Evolutionary conservation across 2,888 invertebrate genomes (phyloP).

Genomic region (Hypolimnas misippus): DNA sequence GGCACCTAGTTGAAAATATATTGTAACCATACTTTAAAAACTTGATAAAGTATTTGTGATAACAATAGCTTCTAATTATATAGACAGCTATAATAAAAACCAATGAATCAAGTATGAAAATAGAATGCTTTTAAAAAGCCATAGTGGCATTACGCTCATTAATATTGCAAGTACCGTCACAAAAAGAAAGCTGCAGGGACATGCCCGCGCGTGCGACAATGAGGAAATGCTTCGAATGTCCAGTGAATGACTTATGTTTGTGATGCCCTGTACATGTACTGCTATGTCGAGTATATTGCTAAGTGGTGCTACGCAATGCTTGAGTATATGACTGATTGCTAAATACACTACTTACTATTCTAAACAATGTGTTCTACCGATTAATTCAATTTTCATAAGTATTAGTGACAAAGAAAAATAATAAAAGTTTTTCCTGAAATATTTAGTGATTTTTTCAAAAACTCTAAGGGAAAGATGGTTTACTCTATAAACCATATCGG

Average conservation of each 20-base stretch:
- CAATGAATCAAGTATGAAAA: constrained; percentile 30
- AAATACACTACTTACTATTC: not conserved
- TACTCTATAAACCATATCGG: too few relatives aligned
- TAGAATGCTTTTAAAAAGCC: constrained; percentile 38
- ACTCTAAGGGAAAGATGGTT: too few relatives aligned
- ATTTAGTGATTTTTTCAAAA: too few relatives aligned
- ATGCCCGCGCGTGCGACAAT: constrained; percentile 58
- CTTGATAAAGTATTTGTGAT: too few relatives aligned
- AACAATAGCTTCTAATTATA: too few relatives aligned
- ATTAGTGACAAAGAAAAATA: too few relatives aligned
- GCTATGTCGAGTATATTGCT: too few relatives aligned
- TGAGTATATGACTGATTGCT: not conserved
- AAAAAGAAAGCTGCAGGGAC: constrained; percentile 54
- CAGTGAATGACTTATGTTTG: constrained; percentile 47
- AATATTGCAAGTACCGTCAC: constrained; percentile 50
- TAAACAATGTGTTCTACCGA: too few relatives aligned
- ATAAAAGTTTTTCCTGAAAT: too few relatives aligned
- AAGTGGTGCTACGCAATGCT: not conserved
- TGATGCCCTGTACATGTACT: not conserved
- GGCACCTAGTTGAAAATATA: too few relatives aligned
- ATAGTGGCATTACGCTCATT: constrained; percentile 50
- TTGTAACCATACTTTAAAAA: too few relatives aligned
- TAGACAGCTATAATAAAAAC: not conserved
- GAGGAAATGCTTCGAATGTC: constrained; percentile 67
- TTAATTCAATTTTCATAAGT: not conserved